These are phyloP conservation scores for Polyergus mexicanus DNA, from an alignment of 1,140 invertebrate genomes.

Conservation along the genomic window DNA sequence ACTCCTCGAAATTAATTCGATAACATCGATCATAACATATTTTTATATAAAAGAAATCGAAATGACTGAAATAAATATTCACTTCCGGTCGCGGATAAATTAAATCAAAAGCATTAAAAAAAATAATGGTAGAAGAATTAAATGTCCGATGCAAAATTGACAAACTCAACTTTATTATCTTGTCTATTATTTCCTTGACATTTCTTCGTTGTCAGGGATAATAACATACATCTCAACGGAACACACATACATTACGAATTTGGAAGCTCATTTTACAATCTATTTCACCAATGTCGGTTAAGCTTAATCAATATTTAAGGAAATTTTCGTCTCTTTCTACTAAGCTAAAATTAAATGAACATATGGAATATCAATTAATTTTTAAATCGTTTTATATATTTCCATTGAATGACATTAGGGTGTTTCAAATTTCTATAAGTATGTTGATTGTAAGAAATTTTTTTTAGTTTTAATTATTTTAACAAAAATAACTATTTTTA, in stretches of 20 bases:
- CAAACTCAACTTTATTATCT: background rate
- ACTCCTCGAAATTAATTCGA: constrained; percentile 17
- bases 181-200: background rate
- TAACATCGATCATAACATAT: background rate
- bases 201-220: constrained; percentile 1
- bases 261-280: constrained; percentile 5
- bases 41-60: background rate
- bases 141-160: background rate
- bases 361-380: background rate
- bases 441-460: background rate
- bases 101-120: constrained; percentile 1
- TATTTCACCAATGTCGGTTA: constrained; percentile 18
- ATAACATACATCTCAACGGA: constrained; percentile 8
- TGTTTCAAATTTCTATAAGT: background rate
- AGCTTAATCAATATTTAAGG: background rate
- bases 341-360: background rate
- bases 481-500: too few species aligned
- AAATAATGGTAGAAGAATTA: background rate
- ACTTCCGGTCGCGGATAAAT: background rate
- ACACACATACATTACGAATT: background rate
- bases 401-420: background rate
- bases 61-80: background rate
- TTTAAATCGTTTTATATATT: constrained; percentile 5
- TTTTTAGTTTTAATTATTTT: background rate
- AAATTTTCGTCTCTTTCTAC: background rate